Evolutionary conservation across 1,140 invertebrate species (phyloP).

Genomic region (Aculops lycopersici): DNA sequence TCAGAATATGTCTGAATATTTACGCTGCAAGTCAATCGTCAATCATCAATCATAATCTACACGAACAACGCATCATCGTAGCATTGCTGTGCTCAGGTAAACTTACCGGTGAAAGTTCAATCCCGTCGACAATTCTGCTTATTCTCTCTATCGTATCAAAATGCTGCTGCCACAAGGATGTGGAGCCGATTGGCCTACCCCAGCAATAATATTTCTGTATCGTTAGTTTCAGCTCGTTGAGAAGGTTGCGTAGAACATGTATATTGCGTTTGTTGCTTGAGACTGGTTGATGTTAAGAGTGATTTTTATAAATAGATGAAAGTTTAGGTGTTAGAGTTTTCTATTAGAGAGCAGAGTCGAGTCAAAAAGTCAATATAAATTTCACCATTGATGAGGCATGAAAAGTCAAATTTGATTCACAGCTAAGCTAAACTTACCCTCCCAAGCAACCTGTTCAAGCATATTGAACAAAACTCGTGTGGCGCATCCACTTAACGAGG

Average conservation of each 20-base stretch:
- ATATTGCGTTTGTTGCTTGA: slow-evolving; percentile 56
- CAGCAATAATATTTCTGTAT: slow-evolving; percentile 36
- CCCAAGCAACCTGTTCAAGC: slow-evolving; percentile 63
- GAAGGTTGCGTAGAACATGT: slow-evolving; percentile 36
- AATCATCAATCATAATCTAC: no score
- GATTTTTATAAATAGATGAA: no score
- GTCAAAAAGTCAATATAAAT: no score
- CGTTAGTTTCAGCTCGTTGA: slow-evolving; percentile 31
- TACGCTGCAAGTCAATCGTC: no score
- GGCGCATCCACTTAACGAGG: slow-evolving; percentile 54
- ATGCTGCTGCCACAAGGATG: slow-evolving; percentile 57
- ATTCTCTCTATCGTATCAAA: slow-evolving; percentile 46
- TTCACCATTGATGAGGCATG: no score
- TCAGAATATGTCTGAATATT: no score
- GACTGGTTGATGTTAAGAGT: no score
- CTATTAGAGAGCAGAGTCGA: no score
- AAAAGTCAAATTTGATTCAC: slow-evolving; percentile 6
- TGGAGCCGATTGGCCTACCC: slow-evolving; percentile 53
- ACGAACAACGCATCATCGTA: no score
- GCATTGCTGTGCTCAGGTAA: no score
- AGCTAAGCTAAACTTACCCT: slow-evolving; percentile 26
- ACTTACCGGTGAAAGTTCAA: slow-evolving; percentile 19
- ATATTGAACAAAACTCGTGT: slow-evolving; percentile 69
- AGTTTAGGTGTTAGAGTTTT: no score
- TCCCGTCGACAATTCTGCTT: slow-evolving; percentile 38